phyloP scores from a whole-genome alignment of 2,113 vertebrate species.

The Sylvietta virens region DNA sequence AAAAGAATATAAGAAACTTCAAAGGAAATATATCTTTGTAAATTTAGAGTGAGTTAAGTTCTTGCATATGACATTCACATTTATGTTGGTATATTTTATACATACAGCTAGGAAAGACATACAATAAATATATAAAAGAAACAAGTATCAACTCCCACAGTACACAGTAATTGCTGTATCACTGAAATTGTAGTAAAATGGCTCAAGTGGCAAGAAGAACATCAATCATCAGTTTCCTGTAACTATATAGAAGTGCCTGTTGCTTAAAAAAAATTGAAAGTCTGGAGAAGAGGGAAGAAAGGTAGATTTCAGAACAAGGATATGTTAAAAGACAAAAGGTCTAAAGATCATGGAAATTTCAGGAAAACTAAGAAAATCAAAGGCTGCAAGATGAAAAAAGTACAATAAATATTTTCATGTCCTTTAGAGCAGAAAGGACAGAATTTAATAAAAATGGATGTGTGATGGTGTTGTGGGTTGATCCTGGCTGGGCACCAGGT shows the following conservation, averaged over 20 bases:
- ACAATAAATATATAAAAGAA: background rate
- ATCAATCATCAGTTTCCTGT: background rate
- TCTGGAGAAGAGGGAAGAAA: background rate
- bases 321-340: background rate
- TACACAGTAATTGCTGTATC: background rate
- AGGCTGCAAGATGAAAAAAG: background rate
- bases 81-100: background rate
- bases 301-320: background rate
- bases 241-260: background rate
- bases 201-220: background rate
- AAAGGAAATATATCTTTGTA: background rate
- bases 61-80: background rate
- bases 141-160: accelerated
- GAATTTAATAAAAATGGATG: background rate
- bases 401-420: background rate
- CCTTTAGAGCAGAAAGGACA: background rate
- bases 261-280: background rate
- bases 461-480: background rate
- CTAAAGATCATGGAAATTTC: background rate
- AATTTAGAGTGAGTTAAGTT: background rate
- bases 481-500: background rate
- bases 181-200: background rate
- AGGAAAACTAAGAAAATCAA: background rate
- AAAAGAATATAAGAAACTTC: background rate
- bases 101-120: background rate